phyloP scores from a whole-genome alignment of 2,888 invertebrate genomes.

The Hipparchia sbordonii region DNA sequence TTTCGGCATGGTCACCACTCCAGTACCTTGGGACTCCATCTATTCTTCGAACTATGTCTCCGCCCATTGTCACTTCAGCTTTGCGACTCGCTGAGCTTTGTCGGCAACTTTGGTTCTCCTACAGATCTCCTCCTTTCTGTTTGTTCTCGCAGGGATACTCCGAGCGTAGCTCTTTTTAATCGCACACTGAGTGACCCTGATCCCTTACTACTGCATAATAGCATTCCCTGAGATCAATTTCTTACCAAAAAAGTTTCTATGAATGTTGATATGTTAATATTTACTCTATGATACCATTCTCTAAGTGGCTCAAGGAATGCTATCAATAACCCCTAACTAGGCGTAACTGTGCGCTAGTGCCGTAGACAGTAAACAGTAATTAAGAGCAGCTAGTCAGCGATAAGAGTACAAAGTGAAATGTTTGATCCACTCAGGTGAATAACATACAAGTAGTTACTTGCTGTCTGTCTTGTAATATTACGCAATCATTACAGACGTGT shows the following conservation, averaged over 20 bases:
- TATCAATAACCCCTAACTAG: background rate
- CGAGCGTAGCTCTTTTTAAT: too few relatives aligned
- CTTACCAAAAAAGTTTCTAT: background rate
- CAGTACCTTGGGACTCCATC: too few relatives aligned
- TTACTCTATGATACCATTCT: background rate
- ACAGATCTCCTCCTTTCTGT: too few relatives aligned
- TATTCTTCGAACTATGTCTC: too few relatives aligned
- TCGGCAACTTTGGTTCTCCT: too few relatives aligned
- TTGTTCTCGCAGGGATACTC: too few relatives aligned
- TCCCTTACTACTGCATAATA: too few relatives aligned
- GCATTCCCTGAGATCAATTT: background rate
- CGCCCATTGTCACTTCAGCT: too few relatives aligned
- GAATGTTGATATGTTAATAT: background rate
- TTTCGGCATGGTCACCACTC: too few relatives aligned
- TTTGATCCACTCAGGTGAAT: background rate
- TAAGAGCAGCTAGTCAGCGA: background rate
- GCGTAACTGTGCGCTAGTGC: background rate
- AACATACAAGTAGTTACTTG: background rate
- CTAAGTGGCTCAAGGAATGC: background rate
- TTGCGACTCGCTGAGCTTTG: too few relatives aligned
- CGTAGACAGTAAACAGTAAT: slow-evolving; percentile 8
- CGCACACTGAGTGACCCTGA: too few relatives aligned
- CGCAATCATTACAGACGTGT: background rate
- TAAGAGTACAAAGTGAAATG: background rate
- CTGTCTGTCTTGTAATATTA: slow-evolving; percentile 46